Evolutionary conservation across 2,113 vertebrate genomes (phyloP), one percentile per base, ranked within the genome.

Genomic region (Xyrauchen texanus): DNA sequence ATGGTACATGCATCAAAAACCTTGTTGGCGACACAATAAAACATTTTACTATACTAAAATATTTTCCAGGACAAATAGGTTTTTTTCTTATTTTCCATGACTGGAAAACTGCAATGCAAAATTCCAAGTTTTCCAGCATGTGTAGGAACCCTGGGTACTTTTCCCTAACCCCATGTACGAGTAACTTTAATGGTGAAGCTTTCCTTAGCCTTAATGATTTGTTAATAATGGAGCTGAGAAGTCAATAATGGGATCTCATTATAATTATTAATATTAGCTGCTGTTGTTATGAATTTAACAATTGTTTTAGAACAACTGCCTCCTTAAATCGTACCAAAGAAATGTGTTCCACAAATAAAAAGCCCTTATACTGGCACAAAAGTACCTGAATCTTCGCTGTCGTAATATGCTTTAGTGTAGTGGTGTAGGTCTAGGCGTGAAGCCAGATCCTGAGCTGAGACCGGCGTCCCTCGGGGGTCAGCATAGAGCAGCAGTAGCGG

Each of bases 401-500:
- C 97, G 68, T 98, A 97, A 86, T 94, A 94, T 21, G 92, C 91
- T 89, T 92, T 94, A 90, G 85, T 93, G 60, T 94, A 94, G 10
- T 93, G 93, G 75, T 93, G 95, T 55, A 94, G 89, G 84, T 96
- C 93, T 78, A 94, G 85, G 12, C 94, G 94, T 1, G 93, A 80
- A n/a, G 95, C 91, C 70, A 93, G 85, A 87, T 97, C 95, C 84
- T 95, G 95, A 0, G 88, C 88, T 0, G 95, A 94, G 77, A 99
- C 96, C 6, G 97, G 96, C 12, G 96, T 95, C 70, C 97, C 97
- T 62, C 95, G 93, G 1, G 97, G 97, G 88, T 99, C 96, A 57
- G 97, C 97, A 88, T 99, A 99, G 63, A 99, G 94, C 81, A 99
- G 93, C 80, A 99, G 93, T 85, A 99, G 93, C 15, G 97, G 97